Evolutionary conservation across 2,888 invertebrate species (phyloP), one percentile per base, ranked within the genome.

Genomic region (Lochmaea crataegi): DNA sequence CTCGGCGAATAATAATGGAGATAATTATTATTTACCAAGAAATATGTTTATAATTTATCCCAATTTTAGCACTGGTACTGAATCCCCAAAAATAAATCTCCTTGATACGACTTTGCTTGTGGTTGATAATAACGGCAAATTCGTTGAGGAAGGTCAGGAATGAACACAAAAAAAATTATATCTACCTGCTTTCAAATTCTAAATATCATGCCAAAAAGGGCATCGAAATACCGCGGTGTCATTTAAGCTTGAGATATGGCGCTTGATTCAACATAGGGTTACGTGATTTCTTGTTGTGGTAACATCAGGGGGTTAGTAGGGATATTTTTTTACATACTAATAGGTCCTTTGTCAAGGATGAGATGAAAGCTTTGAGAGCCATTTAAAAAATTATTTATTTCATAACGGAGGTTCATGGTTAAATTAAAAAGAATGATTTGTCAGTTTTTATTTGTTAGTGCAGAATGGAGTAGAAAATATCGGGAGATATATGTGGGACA

Each of bases 131-230:
- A 73, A 68, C 65, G 71, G 65, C 61, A 57, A 71, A 71, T 63
- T 76, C 67, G 76, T 72, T 65, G 64, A 48, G 74, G 64, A 75
- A 75, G 75, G 75, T 75, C 70, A 58, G 73, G 68, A 60, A 58
- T 56, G 32, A 32, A 32, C 7, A 32, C 6, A 69, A 66, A 68
- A 75, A 70, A 75, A 63, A 56, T 45, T 58, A 60, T 66, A 67
- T 71, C 63, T 74, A 72, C 74, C 74, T 75, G 74, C 74, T 66
- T 65, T 65, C 32, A 41, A 71, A 71, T 63, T 56, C 70, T 42
- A 70, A 70, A 70, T 70, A 70, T 64, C 70, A 70, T 64, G 64
- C 70, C 64, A 70, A 73, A 45, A 73, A 73, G 70, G 73, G 70
- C 64, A 73, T 64, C 66, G 48, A 70, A 73, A 73, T 73, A 70